A percentile compares a stretch with the other conserved stretches of the same genome.
Conservation (phyloP, 2,113 vertebrate genomes). For the Paracanthobrama guichenoti region DNA sequence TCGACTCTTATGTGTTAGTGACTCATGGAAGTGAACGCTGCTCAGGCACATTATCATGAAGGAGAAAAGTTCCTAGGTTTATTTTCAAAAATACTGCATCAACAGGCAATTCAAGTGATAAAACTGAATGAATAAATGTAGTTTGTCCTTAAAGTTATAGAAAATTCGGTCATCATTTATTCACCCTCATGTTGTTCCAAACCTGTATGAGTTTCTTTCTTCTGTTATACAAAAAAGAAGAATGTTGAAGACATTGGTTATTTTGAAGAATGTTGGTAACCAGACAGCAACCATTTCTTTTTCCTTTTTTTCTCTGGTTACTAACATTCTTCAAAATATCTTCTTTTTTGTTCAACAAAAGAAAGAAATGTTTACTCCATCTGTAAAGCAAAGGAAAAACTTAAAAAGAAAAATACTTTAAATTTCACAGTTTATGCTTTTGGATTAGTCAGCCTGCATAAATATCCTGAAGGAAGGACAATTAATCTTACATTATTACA, state of each 20-base stretch:
- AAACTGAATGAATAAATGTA: neutral
- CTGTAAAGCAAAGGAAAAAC: neutral
- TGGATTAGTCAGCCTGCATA: neutral
- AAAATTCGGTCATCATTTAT: no score
- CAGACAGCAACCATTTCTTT: no score
- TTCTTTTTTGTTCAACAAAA: no score
- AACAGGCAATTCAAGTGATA: conserved; percentile 23
- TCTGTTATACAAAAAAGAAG: no score
- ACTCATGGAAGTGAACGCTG: conserved; percentile 8
- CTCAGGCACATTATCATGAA: neutral
- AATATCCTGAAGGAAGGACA: neutral
- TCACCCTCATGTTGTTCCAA: no score
- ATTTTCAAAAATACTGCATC: conserved; percentile 32
- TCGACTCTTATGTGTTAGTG: conserved; percentile 29
- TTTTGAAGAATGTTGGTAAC: no score
- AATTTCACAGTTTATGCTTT: neutral
- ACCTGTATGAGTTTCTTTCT: no score
- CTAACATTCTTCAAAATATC: no score
- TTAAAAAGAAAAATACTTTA: neutral
- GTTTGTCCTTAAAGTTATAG: neutral
- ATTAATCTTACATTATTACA: neutral
- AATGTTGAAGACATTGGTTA: no score
- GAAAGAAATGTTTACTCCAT: neutral
- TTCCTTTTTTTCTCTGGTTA: no score
- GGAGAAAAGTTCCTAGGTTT: neutral